Base-by-base conservation (phyloP, 2,888 invertebrate species). In the Oxycera nigricornis region DNA sequence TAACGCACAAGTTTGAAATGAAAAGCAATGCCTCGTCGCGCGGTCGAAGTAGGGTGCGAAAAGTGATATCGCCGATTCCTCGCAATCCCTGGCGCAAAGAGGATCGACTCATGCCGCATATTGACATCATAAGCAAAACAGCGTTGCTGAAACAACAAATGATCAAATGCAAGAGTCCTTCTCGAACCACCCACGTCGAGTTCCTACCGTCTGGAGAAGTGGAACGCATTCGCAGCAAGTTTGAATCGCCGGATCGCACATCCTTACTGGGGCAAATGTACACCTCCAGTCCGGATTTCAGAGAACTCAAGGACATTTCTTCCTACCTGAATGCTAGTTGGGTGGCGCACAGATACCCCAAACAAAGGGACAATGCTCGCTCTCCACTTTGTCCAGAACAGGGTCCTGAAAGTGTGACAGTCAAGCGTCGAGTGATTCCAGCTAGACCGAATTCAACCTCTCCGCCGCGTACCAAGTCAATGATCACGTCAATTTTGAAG, bases 61-160 rank as follows among this genome's bases (percentile, higher is more conserved):
- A 78, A 2, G 85, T 87, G n/a, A 83, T 87, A 74, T 89, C 92
- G 0, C 92, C 93, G 0, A 90, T 92, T 67, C 90, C 89, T 7
- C 87, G 89, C 46, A 85, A 89, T 39, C 90, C 90, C 0, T 85
- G 92, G 35, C 87, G 90, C 39, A 86, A 89, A 0, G 90, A 90
- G 73, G 92, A 94, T 81, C 88, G 94, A 14, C 90, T 90, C 77
- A 94, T 95, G 94, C 94, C 95, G 0, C 94, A 93, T 80, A 94
- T 95, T 78, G 94, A 95, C 80, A 91, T 95, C n/a, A 95, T 95
- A 79, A 94, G 94, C 79, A 94, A 95, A 85, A 89, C 93, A 73
- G 94, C 94, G 0, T 88, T 90, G 0, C 84, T 93, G 35, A 86
- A 89, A 73, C 87, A 87, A 61, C 87, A 88, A 78, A 86, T 88